Evolutionary conservation across 2,113 vertebrate species (phyloP).

Genomic region (Sprattus sprattus): DNA sequence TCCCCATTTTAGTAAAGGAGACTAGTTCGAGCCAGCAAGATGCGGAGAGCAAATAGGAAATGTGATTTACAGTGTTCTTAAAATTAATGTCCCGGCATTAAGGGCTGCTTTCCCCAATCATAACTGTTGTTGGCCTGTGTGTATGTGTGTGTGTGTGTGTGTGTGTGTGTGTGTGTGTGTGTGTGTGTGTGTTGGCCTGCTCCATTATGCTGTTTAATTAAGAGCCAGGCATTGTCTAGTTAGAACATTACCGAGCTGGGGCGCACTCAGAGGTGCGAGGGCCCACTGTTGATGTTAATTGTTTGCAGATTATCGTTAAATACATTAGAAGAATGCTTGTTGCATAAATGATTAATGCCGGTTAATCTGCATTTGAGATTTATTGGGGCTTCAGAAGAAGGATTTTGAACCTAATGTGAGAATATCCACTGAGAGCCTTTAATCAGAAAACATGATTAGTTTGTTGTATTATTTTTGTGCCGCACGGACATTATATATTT

Average conservation of each 20-base stretch:
- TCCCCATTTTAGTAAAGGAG: neutral
- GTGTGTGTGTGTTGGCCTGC: constrained; percentile 22
- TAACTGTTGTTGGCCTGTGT: constrained; percentile 26
- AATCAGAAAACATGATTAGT: constrained; percentile 16
- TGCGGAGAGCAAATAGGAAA: neutral
- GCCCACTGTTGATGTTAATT: constrained; percentile 13
- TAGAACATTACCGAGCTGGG: neutral
- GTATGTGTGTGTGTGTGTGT: no score
- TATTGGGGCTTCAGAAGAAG: constrained; percentile 2
- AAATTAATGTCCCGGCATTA: constrained; percentile 30
- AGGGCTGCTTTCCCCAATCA: constrained; percentile 21
- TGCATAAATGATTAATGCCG: constrained; percentile 14
- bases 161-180: no score
- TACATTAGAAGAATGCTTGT: constrained; percentile 14
- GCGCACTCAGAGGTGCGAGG: neutral
- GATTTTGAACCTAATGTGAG: neutral
- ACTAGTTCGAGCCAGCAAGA: neutral
- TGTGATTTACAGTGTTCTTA: constrained; percentile 26
- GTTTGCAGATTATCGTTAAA: constrained; percentile 11
- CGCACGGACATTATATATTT: neutral
- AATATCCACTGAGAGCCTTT: constrained; percentile 8
- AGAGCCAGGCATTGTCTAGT: constrained; percentile 17
- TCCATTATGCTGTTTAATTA: constrained; percentile 8
- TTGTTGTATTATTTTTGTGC: neutral
- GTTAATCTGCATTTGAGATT: constrained; percentile 7